phyloP scores from a whole-genome alignment of 2,888 invertebrate species.

The Drosophila falleni region DNA sequence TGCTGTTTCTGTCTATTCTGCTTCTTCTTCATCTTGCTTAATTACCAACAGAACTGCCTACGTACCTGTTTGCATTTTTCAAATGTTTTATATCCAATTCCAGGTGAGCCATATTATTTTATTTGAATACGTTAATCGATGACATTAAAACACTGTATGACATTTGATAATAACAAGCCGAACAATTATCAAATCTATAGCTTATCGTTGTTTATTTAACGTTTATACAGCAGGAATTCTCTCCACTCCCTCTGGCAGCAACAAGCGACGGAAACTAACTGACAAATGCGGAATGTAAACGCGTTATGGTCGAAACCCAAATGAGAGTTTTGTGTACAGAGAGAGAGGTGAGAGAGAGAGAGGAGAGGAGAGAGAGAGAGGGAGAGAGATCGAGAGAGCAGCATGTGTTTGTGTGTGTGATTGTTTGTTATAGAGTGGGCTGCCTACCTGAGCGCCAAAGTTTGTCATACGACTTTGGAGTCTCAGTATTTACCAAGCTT shows the following conservation, averaged over 20 bases:
- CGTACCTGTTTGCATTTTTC: slow-evolving; percentile 69
- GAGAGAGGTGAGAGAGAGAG: slow-evolving; percentile 23
- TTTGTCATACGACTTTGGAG: slow-evolving; percentile 14
- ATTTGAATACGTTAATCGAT: slow-evolving; percentile 9
- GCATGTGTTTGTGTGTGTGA: background rate
- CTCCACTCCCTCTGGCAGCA: slow-evolving; percentile 36
- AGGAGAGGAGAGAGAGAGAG: slow-evolving; percentile 28
- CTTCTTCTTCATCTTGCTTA: slow-evolving; percentile 63
- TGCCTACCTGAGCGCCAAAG: slow-evolving; percentile 43
- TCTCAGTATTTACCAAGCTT: background rate
- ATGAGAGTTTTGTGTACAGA: slow-evolving; percentile 2
- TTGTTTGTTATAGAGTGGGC: slow-evolving; percentile 36
- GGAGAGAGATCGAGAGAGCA: slow-evolving; percentile 21
- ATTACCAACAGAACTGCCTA: slow-evolving; percentile 77
- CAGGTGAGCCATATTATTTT: slow-evolving; percentile 37
- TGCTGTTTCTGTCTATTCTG: slow-evolving; percentile 40
- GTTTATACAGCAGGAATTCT: slow-evolving; percentile 22
- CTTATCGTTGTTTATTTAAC: slow-evolving; percentile 41
- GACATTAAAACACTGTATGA: slow-evolving; percentile 14
- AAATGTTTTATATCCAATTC: slow-evolving; percentile 36
- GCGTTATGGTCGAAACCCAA: slow-evolving; percentile 72
- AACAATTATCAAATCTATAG: slow-evolving; percentile 27
- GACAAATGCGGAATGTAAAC: slow-evolving; percentile 57
- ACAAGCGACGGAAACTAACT: slow-evolving; percentile 68
- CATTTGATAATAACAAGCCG: slow-evolving; percentile 20